These are phyloP conservation scores for Elymnias hypermnestra DNA, from an alignment of 1,140 invertebrate genomes.

Conservation along the genomic window DNA sequence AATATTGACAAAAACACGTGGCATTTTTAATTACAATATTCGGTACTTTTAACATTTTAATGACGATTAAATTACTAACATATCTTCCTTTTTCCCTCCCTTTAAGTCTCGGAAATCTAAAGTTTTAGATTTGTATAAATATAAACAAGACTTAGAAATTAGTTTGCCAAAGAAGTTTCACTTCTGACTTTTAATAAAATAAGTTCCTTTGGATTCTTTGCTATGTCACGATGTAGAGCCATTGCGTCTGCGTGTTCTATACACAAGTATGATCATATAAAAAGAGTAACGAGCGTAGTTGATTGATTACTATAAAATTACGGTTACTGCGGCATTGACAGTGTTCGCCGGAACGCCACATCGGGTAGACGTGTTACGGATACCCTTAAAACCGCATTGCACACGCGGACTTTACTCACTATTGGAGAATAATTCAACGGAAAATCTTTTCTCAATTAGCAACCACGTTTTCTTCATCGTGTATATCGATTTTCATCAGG, in stretches of 20 bases:
- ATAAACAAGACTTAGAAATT: no score
- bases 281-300: not conserved
- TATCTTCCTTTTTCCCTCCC: no score
- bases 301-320: conserved; percentile 3
- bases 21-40: no score
- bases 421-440: conserved; percentile 1
- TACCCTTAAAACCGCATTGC: conserved; percentile 32
- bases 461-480: conserved; percentile 15
- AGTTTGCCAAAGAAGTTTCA: no score
- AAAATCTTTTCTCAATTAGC: conserved; percentile 6
- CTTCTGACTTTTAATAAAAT: no score
- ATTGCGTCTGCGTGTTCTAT: conserved; percentile 9
- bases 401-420: conserved; percentile 26
- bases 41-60: no score
- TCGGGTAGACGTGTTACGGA: conserved; percentile 38
- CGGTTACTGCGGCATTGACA: conserved; percentile 25
- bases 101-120: no score
- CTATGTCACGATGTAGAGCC: not conserved
- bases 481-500: conserved; percentile 52
- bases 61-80: no score
- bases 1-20: no score
- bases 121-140: no score
- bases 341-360: conserved; percentile 50
- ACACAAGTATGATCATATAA: not conserved
- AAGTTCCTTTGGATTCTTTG: no score